Conservation (phyloP, 2,797 vertebrate genomes). For the Silurus lanzhouensis region DNA sequence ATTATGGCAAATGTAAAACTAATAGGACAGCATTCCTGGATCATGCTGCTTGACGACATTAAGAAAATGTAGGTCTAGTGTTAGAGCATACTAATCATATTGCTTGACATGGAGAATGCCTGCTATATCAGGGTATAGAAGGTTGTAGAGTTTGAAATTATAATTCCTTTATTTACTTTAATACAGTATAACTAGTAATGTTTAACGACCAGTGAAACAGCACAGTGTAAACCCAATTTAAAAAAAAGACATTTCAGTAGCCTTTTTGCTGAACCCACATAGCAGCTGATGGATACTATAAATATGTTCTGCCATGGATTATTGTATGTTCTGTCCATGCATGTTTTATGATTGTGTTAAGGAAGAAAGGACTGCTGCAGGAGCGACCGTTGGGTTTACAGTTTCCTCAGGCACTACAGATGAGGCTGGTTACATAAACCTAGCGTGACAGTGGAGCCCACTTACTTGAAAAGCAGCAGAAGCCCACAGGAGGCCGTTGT, state of each 20-base stretch:
- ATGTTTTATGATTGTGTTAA: constrained; percentile 22
- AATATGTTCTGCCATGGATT: not conserved
- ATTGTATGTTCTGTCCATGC: not conserved
- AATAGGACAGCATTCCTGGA: not conserved
- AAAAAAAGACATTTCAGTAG: not conserved
- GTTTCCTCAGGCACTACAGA: constrained; percentile 30
- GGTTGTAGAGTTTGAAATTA: not conserved
- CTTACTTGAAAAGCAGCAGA: constrained; percentile 25
- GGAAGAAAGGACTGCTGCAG: not conserved
- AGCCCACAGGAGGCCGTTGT: constrained; percentile 48
- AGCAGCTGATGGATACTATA: not conserved
- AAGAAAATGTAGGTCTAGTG: not conserved
- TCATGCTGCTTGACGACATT: not conserved
- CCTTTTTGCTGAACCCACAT: not conserved
- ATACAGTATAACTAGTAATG: not conserved
- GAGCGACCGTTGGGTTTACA: constrained; percentile 8
- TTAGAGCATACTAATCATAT: not conserved
- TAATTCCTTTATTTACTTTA: not conserved
- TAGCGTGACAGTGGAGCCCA: constrained; percentile 28
- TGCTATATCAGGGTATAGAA: not conserved
- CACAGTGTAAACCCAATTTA: not conserved
- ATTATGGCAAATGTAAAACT: not conserved
- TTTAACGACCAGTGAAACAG: not conserved
- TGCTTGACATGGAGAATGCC: not conserved
- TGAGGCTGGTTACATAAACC: constrained; percentile 53